Evolutionary conservation across 2,888 invertebrate species (phyloP).

Genomic region (Euphydryas editha): DNA sequence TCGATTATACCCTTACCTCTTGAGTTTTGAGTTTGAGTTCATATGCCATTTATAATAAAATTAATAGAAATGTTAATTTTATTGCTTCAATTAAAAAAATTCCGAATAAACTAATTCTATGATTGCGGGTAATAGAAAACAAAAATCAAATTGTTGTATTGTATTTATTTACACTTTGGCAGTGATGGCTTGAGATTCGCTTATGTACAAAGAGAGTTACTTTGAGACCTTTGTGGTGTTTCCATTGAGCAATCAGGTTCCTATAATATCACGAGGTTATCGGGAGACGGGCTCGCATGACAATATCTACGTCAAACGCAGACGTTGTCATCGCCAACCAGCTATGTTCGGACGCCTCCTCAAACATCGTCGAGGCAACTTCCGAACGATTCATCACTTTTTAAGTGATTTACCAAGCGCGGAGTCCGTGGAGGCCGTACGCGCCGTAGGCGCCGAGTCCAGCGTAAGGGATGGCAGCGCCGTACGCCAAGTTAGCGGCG

Average conservation of each 20-base stretch:
- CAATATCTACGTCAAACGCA: constrained; percentile 27
- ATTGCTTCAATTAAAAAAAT: no score
- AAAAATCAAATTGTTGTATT: constrained; percentile 51
- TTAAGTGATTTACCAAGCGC: constrained; percentile 62
- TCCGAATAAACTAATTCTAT: not conserved
- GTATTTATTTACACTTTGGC: constrained; percentile 83
- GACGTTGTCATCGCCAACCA: constrained; percentile 30
- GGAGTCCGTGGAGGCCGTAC: constrained; percentile 53
- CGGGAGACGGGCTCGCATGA: constrained; percentile 21
- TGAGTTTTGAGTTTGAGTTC: no score
- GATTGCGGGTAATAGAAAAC: constrained; percentile 22
- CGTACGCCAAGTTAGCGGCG: constrained; percentile 47
- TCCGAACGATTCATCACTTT: constrained; percentile 21
- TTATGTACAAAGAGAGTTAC: constrained; percentile 83
- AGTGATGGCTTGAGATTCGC: constrained; percentile 76
- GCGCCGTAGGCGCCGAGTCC: constrained; percentile 38
- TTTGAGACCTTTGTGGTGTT: constrained; percentile 70
- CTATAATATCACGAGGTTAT: constrained; percentile 44
- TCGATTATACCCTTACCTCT: no score
- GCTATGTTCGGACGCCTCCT: constrained; percentile 23
- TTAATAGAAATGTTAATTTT: no score
- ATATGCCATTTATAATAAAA: no score
- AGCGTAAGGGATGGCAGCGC: constrained; percentile 33
- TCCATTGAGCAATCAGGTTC: constrained; percentile 64
- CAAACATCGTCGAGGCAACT: constrained; percentile 22